Base-by-base conservation (phyloP, 2,797 vertebrate species). In the Onychomys torridus region DNA sequence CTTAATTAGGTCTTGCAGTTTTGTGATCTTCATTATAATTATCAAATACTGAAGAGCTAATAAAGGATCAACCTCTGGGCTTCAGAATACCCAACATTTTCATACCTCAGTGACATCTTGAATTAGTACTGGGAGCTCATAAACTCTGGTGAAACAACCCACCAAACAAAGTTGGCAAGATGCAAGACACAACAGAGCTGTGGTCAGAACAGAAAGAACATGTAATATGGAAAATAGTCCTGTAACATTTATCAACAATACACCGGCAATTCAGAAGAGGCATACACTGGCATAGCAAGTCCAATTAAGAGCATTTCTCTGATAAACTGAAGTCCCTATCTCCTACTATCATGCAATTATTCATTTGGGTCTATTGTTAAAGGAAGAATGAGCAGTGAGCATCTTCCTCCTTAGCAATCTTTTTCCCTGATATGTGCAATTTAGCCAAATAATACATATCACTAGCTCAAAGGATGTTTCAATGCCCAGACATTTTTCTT, bases 11-110 rank as follows among this genome's bases (percentile, higher is more conserved):
- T 97, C 98, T 97, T 97, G 91, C 97, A 96, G 91, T 98, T 97
- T 97, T 96, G 97, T 96, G 98, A 97, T 98, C 97, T 98, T 98
- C 97, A 98, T 98, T 97, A 96, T 96, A 97, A 98, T 98, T 97
- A 98, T 97, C 97, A 97, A 97, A 97, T 97, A 96, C 96, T 55
- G 96, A 97, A 93, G 91, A 97, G 78, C 96, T 98, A 97, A 97
- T 97, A 98, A 97, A 97, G 95, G 77, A 96, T 96, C 97, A 97
- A 97, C 97, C 94, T 97, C 96, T 97, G 92, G 79, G 96, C 93
- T 97, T 90, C 77, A 92, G 96, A 96, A 96, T 94, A 97, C 95
- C 92, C 96, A 92, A 96, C 97, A 94, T 95, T 90, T 87, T 97
- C 97, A 97, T 96, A 97, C 96, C 96, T 97, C 94, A 43, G 6